Evolutionary conservation across 2,113 vertebrate species (phyloP).

Genomic region (Sardina pilchardus): DNA sequence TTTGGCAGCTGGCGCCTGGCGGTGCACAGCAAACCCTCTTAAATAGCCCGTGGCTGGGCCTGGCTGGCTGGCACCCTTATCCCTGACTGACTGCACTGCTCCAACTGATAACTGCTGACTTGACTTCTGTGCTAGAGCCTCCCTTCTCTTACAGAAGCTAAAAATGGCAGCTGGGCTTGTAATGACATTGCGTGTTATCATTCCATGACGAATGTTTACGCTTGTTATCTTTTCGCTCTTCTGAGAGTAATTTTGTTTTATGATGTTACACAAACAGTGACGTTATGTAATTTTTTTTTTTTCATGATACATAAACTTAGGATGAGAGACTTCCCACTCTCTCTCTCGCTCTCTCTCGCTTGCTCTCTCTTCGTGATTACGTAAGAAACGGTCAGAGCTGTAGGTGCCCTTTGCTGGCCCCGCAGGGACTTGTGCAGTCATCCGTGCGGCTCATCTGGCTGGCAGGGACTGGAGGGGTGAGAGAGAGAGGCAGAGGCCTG

Average conservation of each 20-base stretch:
- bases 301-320: neutral
- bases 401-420: slow-evolving; percentile 29
- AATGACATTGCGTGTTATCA: neutral
- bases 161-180: neutral
- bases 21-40: neutral
- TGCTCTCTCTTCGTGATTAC: slow-evolving; percentile 35
- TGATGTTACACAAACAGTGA: neutral
- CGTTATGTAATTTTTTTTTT: neutral
- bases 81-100: neutral
- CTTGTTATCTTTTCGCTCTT: neutral
- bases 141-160: neutral
- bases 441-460: slow-evolving; percentile 10
- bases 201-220: neutral
- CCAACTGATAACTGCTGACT: neutral
- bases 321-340: neutral
- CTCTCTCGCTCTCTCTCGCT: neutral
- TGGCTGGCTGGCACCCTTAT: neutral
- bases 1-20: neutral
- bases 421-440: neutral
- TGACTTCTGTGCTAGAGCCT: neutral
- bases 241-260: neutral
- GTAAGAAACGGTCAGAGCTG: slow-evolving; percentile 27
- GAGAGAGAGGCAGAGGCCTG: slow-evolving; percentile 13
- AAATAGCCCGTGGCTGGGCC: neutral
- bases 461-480: slow-evolving; percentile 20